Evolutionary conservation across 2,797 vertebrate species (phyloP), one percentile per base, ranked within the genome.

Genomic region (Steatocranus sp.): DNA sequence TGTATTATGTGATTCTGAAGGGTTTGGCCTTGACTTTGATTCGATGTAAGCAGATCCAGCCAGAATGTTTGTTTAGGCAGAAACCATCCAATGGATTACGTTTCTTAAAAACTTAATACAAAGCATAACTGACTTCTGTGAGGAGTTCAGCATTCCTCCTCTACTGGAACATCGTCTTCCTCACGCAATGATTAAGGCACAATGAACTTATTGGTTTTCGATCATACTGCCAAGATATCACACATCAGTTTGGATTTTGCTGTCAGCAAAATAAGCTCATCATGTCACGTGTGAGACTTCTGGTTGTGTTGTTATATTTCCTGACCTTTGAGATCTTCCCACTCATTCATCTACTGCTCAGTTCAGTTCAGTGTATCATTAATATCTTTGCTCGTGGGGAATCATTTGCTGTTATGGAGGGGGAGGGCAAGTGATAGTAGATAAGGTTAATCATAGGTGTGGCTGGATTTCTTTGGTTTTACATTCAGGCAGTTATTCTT

Each of bases 1-100:
- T 81, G 63, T 82, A 75, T 87, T 84, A 68, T 54, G 63, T 74
- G 66, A 76, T 68, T 66, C 36, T 81, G 79, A 87, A 53, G 49
- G 68, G 48, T 80, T 66, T 86, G 85, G 85, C 81, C 15, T 18
- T 48, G 66, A 81, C 51, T 87, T 79, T 50, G 78, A 83, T 83
- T 87, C 38, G 51, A 41, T 86, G 83, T 76, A 88, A 84, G 86
- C 85, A 83, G 84, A 88, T 79, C 79, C 80, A 88, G 68, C 56
- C 36, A 34, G 75, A 83, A 80, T 90, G 81, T 91, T 93, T 92
- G 49, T 78, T 76, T 81, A 85, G 86, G 83, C 82, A 79, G 17
- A 50, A 56, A 56, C n/a, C 9, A 75, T 77, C 75, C 54, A 43
- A 53, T 78, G 66, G 81, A 86, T 87, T 79, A n/a, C 32, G 5